phyloP scores from a whole-genome alignment of 2,888 invertebrate genomes.

The Microdon myrmicae region DNA sequence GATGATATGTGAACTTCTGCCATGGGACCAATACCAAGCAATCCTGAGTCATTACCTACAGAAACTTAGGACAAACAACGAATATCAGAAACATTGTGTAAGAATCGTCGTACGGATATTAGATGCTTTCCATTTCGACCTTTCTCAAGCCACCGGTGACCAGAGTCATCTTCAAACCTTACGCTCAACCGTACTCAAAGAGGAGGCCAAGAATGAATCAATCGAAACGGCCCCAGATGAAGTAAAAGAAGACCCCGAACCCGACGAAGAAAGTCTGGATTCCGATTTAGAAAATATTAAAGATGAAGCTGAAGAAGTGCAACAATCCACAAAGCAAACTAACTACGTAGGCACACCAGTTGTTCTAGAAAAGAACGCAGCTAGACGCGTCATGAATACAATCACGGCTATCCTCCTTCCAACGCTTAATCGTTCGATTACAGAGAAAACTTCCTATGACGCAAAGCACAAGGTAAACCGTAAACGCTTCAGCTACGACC shows the following conservation, averaged over 20 bases:
- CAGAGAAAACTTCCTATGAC: constrained; percentile 78
- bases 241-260: constrained; percentile 65
- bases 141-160: constrained; percentile 71
- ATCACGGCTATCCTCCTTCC: constrained; percentile 81
- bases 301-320: constrained; percentile 63
- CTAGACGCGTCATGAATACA: constrained; percentile 78
- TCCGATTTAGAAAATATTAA: constrained; percentile 55
- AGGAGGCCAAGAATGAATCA: constrained; percentile 55
- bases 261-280: constrained; percentile 48
- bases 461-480: constrained; percentile 82
- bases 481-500: constrained; percentile 73
- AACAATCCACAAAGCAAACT: constrained; percentile 58
- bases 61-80: constrained; percentile 76
- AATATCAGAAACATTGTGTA: constrained; percentile 86
- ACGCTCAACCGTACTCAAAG: too few species aligned
- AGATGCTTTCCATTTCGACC: constrained; percentile 92
- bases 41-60: constrained; percentile 83
- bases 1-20: constrained; percentile 78
- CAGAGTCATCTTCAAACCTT: constrained; percentile 52
- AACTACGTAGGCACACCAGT: constrained; percentile 66
- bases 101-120: constrained; percentile 81
- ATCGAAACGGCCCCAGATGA: constrained; percentile 43
- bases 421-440: constrained; percentile 78
- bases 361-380: constrained; percentile 75
- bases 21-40: constrained; percentile 90